A percentile compares a stretch with the other conserved stretches of the same genome.
Evolutionary conservation across 92 coral and sea anemone species (phyloP).

Genomic region (Zoanthus sansibaricus): DNA sequence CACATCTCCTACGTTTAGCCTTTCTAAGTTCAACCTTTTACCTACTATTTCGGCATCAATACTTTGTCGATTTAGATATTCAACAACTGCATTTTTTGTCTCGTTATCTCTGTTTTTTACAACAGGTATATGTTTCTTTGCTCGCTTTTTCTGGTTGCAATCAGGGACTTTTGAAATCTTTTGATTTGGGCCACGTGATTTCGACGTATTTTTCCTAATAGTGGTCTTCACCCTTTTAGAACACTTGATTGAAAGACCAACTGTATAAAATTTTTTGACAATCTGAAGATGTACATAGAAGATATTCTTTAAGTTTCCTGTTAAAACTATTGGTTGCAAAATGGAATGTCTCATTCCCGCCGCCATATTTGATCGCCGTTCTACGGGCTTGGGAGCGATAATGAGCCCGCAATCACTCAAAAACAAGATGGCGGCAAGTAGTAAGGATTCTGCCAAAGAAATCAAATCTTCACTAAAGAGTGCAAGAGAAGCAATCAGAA

Average conservation of each 20-base stretch:
- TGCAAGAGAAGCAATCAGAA: slow-evolving; percentile 92
- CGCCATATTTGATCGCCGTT: slow-evolving; percentile 14
- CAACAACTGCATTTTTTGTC: background rate
- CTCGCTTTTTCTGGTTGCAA: background rate
- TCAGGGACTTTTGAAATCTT: background rate
- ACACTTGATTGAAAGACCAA: background rate
- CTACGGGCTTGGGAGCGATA: background rate
- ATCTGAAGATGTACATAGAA: background rate
- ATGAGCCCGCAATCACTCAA: slow-evolving; percentile 42
- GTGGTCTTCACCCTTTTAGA: background rate
- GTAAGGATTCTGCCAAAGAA: slow-evolving; percentile 87
- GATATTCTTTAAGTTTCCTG: background rate
- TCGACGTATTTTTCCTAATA: background rate
- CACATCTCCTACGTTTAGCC: slow-evolving; percentile 9
- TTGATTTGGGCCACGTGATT: background rate
- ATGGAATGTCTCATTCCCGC: background rate
- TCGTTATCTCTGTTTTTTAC: background rate
- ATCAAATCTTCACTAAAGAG: slow-evolving; percentile 78
- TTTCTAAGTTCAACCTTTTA: slow-evolving; percentile 1
- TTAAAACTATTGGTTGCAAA: background rate
- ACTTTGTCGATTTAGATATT: slow-evolving; percentile 25
- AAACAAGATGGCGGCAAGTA: slow-evolving; percentile 50
- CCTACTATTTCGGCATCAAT: background rate
- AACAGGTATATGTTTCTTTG: background rate
- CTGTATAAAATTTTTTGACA: background rate